Base-by-base conservation (phyloP, 1,140 invertebrate genomes). In the Cardiocondyla obscurior region DNA sequence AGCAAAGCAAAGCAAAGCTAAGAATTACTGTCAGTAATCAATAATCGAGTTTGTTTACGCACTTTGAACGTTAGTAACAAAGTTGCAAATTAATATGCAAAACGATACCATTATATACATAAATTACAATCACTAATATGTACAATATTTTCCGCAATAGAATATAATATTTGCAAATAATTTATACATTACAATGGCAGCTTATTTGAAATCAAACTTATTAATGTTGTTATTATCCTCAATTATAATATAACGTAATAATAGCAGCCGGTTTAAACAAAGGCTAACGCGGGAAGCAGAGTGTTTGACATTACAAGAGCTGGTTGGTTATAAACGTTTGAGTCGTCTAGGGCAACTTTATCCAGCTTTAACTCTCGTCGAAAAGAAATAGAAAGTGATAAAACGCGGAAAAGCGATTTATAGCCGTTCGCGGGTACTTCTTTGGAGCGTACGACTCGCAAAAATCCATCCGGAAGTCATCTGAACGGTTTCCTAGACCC, bases 171-270 rank as follows among this genome's bases (percentile, higher is more conserved):
- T 42, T 30, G 28, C 10, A 7, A 42, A 42, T 53, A 53, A 67
- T 77, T 74, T 46, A 28, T 12, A 30, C n/a, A 22, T 39, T 14
- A 30, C 60, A 46, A 74, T 53, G 42, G 19, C 1, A n/a, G 33
- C 33, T 53, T 39, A 42, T 79, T 79, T 67, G 19, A 76, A 46
- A 53, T 79, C 33, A 65, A 49, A 67, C 16, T 77, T 65, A 65
- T 77, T 28, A 65, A 25, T 39, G 53, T 55, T 42, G 6, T 42
- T 39, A 16, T 39, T 53, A 49, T 67, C 25, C 44, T 69, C 28
- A 70, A 62, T 62, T 62, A 12, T 14, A 39, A 42, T 42, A 4
- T 39, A 51, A 19, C 12, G 22, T 22, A 33, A 30, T 14, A 69
- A 69, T 6, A 36, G 16, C 12, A 51, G 44, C 2, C 57, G 28